A percentile compares a stretch with the other conserved stretches of the same genome.
Evolutionary conservation across 2,888 invertebrate genomes (phyloP).

Genomic region (Drosophila anomalata): DNA sequence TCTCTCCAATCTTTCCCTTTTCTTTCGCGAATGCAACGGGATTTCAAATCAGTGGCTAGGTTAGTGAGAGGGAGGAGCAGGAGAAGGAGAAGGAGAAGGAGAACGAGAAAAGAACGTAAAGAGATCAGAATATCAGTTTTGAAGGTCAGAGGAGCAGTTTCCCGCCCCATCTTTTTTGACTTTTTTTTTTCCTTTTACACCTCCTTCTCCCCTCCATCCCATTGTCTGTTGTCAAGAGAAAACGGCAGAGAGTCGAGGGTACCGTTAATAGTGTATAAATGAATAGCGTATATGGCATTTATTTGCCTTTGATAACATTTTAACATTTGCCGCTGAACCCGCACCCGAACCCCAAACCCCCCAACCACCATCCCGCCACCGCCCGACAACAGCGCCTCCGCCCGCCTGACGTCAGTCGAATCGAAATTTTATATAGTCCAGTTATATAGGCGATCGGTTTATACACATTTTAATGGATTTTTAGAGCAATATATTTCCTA

Average conservation of each 20-base stretch:
- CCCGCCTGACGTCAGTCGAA: conserved; percentile 5
- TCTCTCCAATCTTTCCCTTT: not conserved
- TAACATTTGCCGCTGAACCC: conserved; percentile 30
- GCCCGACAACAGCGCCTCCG: not conserved
- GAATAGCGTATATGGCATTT: conserved; percentile 11
- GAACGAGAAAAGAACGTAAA: not conserved
- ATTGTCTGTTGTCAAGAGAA: not conserved
- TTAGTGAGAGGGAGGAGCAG: not conserved
- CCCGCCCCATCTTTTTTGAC: not conserved
- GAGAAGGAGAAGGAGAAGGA: not conserved
- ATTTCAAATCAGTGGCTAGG: not conserved
- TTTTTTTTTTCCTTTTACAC: not conserved
- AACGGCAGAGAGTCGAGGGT: not conserved
- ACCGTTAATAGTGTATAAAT: conserved; percentile 23
- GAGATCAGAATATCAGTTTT: conserved; percentile 4
- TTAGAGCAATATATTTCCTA: too few relatives aligned
- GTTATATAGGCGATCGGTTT: not conserved
- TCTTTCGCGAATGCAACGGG: not conserved
- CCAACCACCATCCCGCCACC: not conserved
- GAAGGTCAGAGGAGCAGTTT: conserved; percentile 1
- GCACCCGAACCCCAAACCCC: not conserved
- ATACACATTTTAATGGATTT: too few relatives aligned
- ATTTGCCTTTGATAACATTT: conserved; percentile 27
- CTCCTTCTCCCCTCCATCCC: not conserved
- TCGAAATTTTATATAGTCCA: conserved; percentile 18